Evolutionary conservation across 2,888 invertebrate species (phyloP).

Genomic region (Gymnocheta viridis): DNA sequence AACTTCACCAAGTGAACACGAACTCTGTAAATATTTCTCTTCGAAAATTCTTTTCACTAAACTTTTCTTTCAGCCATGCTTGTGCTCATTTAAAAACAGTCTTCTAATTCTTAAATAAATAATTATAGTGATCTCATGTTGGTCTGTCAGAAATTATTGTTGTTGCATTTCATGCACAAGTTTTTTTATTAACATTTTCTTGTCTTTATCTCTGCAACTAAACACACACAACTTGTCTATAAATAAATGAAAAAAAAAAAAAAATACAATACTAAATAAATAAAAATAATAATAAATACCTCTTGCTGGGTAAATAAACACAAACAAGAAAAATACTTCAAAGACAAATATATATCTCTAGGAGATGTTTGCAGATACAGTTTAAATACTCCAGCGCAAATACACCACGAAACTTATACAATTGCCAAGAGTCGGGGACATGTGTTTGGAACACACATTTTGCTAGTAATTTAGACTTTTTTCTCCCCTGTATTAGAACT

Average conservation of each 20-base stretch:
- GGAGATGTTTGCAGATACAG: conserved; percentile 33
- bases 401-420: neutral
- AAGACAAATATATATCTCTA: conserved; percentile 53
- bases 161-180: conserved; percentile 8
- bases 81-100: neutral
- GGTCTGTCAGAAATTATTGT: conserved; percentile 42
- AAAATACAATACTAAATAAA: neutral
- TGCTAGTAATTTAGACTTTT: conserved; percentile 20
- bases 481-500: conserved; percentile 39
- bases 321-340: conserved; percentile 26
- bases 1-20: too few species aligned
- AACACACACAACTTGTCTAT: conserved; percentile 49
- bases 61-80: neutral
- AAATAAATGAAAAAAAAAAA: conserved; percentile 49
- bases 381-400: conserved; percentile 14
- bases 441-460: conserved; percentile 32
- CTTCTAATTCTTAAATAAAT: conserved; percentile 42
- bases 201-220: neutral
- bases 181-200: conserved; percentile 16
- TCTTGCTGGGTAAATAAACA: conserved; percentile 64
- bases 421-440: conserved; percentile 4
- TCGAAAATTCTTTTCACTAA: neutral
- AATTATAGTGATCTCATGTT: conserved; percentile 56
- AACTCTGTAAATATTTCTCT: too few species aligned
- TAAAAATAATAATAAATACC: conserved; percentile 9